Conservation (phyloP, 2,113 vertebrate species). For the Silurus glanis region DNA sequence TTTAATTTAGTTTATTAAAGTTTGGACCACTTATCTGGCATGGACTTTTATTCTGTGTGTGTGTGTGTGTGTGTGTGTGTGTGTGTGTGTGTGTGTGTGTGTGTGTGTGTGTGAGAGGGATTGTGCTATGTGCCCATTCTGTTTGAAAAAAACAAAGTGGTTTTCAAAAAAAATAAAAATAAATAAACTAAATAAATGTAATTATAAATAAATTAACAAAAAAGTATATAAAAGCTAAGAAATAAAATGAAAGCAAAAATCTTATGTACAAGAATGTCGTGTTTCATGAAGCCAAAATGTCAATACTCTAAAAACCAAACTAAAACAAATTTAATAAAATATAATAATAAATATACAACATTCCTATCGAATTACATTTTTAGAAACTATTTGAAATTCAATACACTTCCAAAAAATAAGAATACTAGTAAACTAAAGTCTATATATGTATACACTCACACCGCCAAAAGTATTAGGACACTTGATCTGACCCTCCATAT, state of each 20-base stretch:
- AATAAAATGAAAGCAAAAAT: not conserved
- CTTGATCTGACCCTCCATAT: too few species aligned
- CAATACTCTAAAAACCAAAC: too few species aligned
- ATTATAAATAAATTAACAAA: not conserved
- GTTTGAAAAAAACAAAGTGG: not conserved
- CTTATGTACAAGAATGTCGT: too few species aligned
- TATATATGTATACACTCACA: too few species aligned
- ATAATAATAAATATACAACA: too few species aligned
- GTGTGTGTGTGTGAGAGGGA: slow-evolving; percentile 58
- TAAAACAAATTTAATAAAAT: too few species aligned
- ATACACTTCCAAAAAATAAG: too few species aligned
- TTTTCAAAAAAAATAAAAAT: not conserved
- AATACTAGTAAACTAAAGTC: too few species aligned
- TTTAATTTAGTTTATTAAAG: slow-evolving; percentile 72
- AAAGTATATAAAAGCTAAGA: not conserved
- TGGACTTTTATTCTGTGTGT: slow-evolving; percentile 67
- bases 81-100: slow-evolving; percentile 43
- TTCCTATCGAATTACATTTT: too few species aligned
- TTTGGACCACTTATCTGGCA: slow-evolving; percentile 72
- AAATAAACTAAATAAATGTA: not conserved
- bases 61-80: slow-evolving; percentile 63
- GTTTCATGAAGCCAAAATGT: too few species aligned
- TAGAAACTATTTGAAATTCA: too few species aligned
- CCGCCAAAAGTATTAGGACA: too few species aligned
- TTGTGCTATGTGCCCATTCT: not conserved